phyloP scores from a whole-genome alignment of 2,888 invertebrate species.

The Spilosoma lubricipeda region DNA sequence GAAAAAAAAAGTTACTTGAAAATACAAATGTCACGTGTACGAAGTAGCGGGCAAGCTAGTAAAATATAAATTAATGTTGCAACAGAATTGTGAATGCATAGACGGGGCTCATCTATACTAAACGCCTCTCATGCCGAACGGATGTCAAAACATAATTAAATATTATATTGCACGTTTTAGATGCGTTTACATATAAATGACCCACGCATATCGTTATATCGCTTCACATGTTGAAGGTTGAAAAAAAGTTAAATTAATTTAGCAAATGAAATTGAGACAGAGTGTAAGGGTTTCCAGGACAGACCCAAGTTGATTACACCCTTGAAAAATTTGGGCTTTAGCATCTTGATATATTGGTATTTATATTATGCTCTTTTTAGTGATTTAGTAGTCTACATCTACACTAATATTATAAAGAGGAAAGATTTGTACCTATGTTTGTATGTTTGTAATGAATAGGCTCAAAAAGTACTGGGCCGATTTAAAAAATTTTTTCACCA shows the following conservation, averaged over 20 bases:
- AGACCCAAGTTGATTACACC: slow-evolving; percentile 55
- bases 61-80: neutral
- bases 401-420: too few species aligned
- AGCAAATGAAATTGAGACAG: slow-evolving; percentile 13
- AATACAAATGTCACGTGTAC: too few species aligned
- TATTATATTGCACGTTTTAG: neutral
- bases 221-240: neutral
- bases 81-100: neutral
- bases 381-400: too few species aligned
- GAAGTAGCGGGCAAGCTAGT: neutral
- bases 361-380: neutral
- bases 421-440: too few species aligned
- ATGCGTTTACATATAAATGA: neutral
- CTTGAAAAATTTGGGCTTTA: slow-evolving; percentile 31
- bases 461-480: too few species aligned
- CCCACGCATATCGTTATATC: neutral
- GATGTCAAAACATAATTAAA: neutral
- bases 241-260: slow-evolving; percentile 1
- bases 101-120: neutral
- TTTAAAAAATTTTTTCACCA: too few species aligned
- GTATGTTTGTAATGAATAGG: too few species aligned
- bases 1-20: too few species aligned
- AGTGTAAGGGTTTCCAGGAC: slow-evolving; percentile 22
- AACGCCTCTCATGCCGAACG: neutral
- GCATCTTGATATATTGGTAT: slow-evolving; percentile 2